These are phyloP conservation scores for Synanthedon myopaeformis DNA, from an alignment of 2,888 invertebrate species.

Conservation along the genomic window DNA sequence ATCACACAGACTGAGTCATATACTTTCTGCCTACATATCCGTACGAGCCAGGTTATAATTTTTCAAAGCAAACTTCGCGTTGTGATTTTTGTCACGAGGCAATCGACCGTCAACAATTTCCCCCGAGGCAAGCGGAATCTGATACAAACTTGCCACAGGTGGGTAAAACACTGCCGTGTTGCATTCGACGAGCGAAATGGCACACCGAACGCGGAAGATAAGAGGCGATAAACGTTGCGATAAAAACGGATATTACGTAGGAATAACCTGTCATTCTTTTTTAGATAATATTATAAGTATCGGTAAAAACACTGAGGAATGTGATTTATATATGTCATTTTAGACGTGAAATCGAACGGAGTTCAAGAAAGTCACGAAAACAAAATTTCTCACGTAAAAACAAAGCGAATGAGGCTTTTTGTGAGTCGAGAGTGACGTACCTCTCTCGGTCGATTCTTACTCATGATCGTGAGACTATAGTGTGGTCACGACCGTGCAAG, in stretches of 20 bases:
- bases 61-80: slow-evolving; percentile 1
- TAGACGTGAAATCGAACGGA: slow-evolving; percentile 5
- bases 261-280: slow-evolving; percentile 10
- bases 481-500: slow-evolving; percentile 49
- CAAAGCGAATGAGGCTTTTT: slow-evolving; percentile 25
- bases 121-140: slow-evolving; percentile 22
- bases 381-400: slow-evolving; percentile 38
- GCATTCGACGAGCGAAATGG: slow-evolving; percentile 47
- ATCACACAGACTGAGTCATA: slow-evolving; percentile 23
- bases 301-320: too few species aligned
- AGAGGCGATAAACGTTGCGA: slow-evolving; percentile 58
- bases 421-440: slow-evolving; percentile 32
- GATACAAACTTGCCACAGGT: slow-evolving; percentile 35
- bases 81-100: slow-evolving; percentile 21
- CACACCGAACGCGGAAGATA: slow-evolving; percentile 53
- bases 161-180: slow-evolving; percentile 41
- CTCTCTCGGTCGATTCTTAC: slow-evolving; percentile 30
- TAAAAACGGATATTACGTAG: slow-evolving; percentile 46
- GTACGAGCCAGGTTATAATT: neutral
- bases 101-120: slow-evolving; percentile 23
- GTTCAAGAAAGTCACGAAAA: slow-evolving; percentile 30
- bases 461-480: slow-evolving; percentile 37
- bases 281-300: neutral
- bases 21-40: slow-evolving; percentile 17
- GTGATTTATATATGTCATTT: neutral